Evolutionary conservation across 2,797 vertebrate species (phyloP).

Genomic region (Sitta carolinensis): DNA sequence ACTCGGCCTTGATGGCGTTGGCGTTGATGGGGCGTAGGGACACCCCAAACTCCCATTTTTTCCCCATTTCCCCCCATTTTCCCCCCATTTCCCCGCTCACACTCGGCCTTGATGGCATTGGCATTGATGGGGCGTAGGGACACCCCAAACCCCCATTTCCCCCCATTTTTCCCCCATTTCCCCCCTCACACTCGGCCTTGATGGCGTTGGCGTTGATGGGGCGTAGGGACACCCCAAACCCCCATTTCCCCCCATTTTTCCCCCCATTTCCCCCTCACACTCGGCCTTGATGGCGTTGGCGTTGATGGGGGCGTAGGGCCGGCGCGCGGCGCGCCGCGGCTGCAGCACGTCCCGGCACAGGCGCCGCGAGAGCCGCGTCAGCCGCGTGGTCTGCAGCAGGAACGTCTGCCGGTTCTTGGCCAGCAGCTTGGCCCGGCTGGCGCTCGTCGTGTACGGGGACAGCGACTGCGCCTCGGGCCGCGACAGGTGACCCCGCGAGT

Average conservation of each 20-base stretch:
- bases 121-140: too few species aligned
- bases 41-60: too few species aligned
- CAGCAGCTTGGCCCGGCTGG: slow-evolving; percentile 90
- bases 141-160: too few species aligned
- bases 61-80: too few species aligned
- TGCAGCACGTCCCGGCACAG: slow-evolving; percentile 93
- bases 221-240: slow-evolving; percentile 79
- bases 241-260: too few species aligned
- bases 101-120: too few species aligned
- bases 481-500: not conserved
- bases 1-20: not conserved
- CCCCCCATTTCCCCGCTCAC: too few species aligned
- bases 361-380: slow-evolving; percentile 90
- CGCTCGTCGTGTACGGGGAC: not conserved
- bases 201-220: slow-evolving; percentile 94
- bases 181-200: slow-evolving; percentile 86
- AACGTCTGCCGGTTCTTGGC: slow-evolving; percentile 95
- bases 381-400: slow-evolving; percentile 92
- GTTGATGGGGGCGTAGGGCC: slow-evolving; percentile 93
- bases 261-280: slow-evolving; percentile 61
- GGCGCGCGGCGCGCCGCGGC: slow-evolving; percentile 87
- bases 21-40: not conserved
- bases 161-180: too few species aligned
- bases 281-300: slow-evolving; percentile 94
- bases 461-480: not conserved